Conservation (phyloP, 2,113 vertebrate genomes). For the Plecturocebus donacophilus region DNA sequence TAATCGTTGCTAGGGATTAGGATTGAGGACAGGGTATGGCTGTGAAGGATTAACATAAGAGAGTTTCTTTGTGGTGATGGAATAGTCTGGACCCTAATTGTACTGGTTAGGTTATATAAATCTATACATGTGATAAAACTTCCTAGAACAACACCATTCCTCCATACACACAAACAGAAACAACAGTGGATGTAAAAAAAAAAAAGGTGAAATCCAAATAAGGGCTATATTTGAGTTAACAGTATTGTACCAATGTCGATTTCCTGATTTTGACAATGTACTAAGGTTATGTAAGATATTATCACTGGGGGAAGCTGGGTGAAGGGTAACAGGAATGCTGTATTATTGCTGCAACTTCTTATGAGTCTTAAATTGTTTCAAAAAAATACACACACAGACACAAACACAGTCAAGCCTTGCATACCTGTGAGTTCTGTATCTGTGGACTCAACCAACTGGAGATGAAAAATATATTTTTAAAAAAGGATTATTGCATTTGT, state of each 20-base stretch:
- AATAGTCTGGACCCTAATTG: background rate
- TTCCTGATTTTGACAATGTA: background rate
- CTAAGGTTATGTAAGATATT: background rate
- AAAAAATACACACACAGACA: background rate
- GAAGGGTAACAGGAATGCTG: background rate
- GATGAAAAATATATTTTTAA: background rate
- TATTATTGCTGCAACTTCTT: background rate
- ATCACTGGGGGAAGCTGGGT: background rate
- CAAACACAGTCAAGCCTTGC: background rate
- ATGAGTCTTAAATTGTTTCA: background rate
- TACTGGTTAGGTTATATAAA: background rate
- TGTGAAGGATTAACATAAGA: background rate
- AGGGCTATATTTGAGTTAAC: background rate
- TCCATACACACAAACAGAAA: background rate
- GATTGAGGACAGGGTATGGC: background rate
- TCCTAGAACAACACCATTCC: background rate
- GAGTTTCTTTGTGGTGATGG: background rate
- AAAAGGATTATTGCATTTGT: background rate
- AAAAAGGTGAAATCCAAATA: background rate
- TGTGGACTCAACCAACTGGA: background rate
- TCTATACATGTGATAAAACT: background rate
- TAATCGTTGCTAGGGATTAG: background rate
- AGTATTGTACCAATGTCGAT: background rate
- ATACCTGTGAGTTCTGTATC: background rate
- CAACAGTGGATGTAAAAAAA: background rate